Evolutionary conservation across 2,113 vertebrate genomes (phyloP), one percentile per base, ranked within the genome.

Genomic region (Cyanocitta stelleri): DNA sequence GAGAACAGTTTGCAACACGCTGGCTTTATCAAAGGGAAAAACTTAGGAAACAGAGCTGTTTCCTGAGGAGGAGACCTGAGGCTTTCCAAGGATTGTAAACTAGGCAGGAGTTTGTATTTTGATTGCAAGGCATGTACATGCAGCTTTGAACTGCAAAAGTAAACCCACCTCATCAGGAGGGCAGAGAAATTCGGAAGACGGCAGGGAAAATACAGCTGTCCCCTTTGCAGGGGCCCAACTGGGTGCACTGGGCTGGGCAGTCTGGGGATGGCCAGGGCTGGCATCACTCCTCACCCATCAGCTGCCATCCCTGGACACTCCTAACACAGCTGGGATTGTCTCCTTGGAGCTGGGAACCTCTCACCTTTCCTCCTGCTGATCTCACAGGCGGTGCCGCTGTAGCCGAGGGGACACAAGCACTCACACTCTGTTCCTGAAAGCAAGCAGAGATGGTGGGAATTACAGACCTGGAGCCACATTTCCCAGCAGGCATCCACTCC

Each of bases 351-450:
- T 19, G 37, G 75, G 23, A 66, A 11, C 33, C 43, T 22, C 84
- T 98, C 87, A 99, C 99, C 97, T 98, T 72, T 79, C 51, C 95
- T 97, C 3, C 74, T 6, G 32, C 98, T 98, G 91, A 97, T 92
- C 96, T 99, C 98, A 85, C 99, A 99, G 97, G 98, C 98, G 3
- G 41, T 13, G 54, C 99, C 99, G 3, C 78, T 88, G 95, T 96
- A 98, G 56, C 99, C 99, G 4, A 78, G 23, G 27, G 99, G 98
- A 97, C 99, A 99, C 58, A 99, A 35, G 82, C 99, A 99, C 24
- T 98, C 97, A 95, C 99, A 99, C 84, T 89, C 94, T 5, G 97
- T 97, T 78, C 98, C 99, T 99, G 95, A 39, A 95, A 94, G 87
- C 18, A 89, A 91, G 81, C 24, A 39, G 32, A 91, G 32, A 69